Evolutionary conservation across 2,797 vertebrate species (phyloP).

Genomic region (Hemibagrus guttatus): DNA sequence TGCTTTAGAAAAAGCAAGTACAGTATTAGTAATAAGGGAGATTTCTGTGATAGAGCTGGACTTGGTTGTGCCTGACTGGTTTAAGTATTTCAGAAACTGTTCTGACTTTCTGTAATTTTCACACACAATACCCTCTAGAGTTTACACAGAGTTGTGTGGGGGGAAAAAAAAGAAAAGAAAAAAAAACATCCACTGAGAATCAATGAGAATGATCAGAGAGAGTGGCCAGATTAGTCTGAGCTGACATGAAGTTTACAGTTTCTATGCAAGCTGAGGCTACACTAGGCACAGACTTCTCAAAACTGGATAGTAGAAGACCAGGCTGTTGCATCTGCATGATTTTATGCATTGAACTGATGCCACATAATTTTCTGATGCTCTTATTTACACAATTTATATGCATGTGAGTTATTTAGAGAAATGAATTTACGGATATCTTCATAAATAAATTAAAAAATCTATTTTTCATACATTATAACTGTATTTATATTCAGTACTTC

Average conservation of each 20-base stretch:
- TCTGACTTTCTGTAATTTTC: too few relatives aligned
- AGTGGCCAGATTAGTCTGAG: not conserved
- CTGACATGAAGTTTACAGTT: not conserved
- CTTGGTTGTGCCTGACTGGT: not conserved
- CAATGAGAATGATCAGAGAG: not conserved
- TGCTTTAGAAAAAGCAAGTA: not conserved
- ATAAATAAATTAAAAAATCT: not conserved
- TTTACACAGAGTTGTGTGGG: not conserved
- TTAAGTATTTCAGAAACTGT: not conserved
- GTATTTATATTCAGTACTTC: not conserved
- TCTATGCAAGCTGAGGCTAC: not conserved
- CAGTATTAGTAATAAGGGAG: not conserved
- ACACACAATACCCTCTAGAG: not conserved
- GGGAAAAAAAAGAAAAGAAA: too few relatives aligned
- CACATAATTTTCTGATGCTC: not conserved
- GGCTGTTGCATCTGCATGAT: not conserved
- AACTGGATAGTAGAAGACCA: not conserved
- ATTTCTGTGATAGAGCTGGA: not conserved
- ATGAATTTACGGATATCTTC: not conserved
- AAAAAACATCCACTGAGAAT: not conserved
- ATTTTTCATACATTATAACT: not conserved
- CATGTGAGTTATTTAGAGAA: not conserved
- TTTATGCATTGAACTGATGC: not conserved
- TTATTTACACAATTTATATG: not conserved
- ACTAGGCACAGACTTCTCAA: not conserved